phyloP scores from a whole-genome alignment of 2,797 vertebrate species.

The Xiphorhynchus erythropygius region DNA sequence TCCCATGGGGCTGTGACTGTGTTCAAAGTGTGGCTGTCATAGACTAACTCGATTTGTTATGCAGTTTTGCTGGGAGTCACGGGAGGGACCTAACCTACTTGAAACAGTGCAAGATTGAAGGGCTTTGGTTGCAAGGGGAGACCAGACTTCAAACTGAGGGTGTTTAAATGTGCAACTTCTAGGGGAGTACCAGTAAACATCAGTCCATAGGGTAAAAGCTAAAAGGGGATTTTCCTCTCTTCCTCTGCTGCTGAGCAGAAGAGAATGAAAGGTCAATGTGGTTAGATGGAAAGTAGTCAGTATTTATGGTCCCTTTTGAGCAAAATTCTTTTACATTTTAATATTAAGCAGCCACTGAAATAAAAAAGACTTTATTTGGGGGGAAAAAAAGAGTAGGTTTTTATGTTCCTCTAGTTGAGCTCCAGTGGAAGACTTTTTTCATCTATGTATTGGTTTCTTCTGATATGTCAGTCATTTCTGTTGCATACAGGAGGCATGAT shows the following conservation, averaged over 20 bases:
- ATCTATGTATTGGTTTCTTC: background rate
- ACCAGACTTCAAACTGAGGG: background rate
- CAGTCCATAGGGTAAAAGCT: background rate
- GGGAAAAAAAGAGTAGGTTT: background rate
- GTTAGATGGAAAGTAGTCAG: background rate
- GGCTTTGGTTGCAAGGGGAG: background rate
- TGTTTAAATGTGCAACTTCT: background rate
- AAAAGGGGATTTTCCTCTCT: background rate
- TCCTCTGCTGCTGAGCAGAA: background rate
- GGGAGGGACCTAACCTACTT: background rate
- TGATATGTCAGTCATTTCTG: background rate
- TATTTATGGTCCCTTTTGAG: background rate
- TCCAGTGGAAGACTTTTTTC: background rate
- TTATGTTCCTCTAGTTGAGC: background rate
- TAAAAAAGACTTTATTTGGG: background rate
- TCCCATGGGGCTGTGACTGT: accelerated
- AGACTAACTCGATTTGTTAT: accelerated
- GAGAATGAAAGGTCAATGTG: background rate
- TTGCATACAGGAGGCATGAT: background rate
- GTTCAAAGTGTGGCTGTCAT: background rate
- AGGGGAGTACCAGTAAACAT: background rate
- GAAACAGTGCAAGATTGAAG: background rate
- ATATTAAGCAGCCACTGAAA: background rate
- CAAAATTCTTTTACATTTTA: background rate
- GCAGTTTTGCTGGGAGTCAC: accelerated